Evolutionary conservation across 2,888 invertebrate species (phyloP).

Genomic region (Biston stratarius): DNA sequence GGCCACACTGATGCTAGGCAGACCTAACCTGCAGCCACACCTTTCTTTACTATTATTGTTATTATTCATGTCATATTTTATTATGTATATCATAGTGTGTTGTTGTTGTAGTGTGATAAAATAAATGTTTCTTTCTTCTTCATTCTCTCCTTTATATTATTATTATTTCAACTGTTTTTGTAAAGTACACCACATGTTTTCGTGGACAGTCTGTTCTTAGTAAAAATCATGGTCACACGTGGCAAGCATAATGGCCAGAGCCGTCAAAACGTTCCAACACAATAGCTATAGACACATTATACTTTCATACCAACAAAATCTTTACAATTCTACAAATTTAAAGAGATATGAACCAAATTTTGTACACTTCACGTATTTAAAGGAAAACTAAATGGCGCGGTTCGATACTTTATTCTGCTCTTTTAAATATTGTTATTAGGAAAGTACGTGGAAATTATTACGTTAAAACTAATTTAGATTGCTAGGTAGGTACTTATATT

Average conservation of each 20-base stretch:
- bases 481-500: background rate
- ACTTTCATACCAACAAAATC: constrained; percentile 32
- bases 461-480: too few species aligned
- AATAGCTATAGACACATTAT: constrained; percentile 26
- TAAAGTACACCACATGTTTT: background rate
- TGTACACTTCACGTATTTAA: background rate
- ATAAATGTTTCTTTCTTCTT: too few species aligned
- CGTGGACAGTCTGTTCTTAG: background rate
- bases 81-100: too few species aligned
- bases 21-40: too few species aligned
- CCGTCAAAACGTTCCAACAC: constrained; percentile 31
- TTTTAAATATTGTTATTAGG: background rate
- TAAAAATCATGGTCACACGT: constrained; percentile 5
- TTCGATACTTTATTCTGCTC: background rate
- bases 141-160: too few species aligned
- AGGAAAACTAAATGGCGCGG: background rate
- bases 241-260: constrained; percentile 19
- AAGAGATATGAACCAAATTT: constrained; percentile 20
- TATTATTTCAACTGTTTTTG: background rate
- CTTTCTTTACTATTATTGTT: too few species aligned
- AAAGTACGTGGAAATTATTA: too few species aligned
- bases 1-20: too few species aligned
- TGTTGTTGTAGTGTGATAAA: too few species aligned
- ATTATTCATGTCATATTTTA: too few species aligned
- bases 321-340: constrained; percentile 3